A percentile compares a stretch with the other conserved stretches of the same genome.
Evolutionary conservation across 2,888 invertebrate genomes (phyloP).

Genomic region (Drosophila eohydei): DNA sequence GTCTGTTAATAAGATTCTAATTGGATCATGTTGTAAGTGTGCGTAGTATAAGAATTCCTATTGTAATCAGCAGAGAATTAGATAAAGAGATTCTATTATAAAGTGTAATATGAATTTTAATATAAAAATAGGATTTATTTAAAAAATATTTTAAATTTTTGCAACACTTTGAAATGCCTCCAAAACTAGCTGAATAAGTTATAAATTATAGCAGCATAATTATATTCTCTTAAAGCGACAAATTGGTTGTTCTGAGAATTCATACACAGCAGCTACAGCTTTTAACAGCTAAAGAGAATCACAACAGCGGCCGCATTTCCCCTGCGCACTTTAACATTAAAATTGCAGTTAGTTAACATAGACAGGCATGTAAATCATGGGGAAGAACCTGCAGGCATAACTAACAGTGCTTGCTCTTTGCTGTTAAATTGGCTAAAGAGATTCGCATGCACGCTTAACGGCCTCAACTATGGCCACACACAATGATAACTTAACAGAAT

Average conservation of each 20-base stretch:
- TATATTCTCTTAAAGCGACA: background rate
- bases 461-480: background rate
- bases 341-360: background rate
- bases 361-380: background rate
- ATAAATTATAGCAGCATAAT: background rate
- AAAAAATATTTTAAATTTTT: too few relatives aligned
- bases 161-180: too few relatives aligned
- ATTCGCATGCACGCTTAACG: background rate
- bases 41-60: too few relatives aligned
- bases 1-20: too few relatives aligned
- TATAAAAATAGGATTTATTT: too few relatives aligned
- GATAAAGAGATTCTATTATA: too few relatives aligned
- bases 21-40: too few relatives aligned
- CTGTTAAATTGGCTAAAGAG: conserved; percentile 7
- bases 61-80: too few relatives aligned
- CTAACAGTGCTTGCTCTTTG: conserved; percentile 25
- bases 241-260: background rate
- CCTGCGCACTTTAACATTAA: conserved; percentile 9
- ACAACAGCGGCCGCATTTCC: conserved; percentile 9
- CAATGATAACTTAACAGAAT: background rate
- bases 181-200: background rate
- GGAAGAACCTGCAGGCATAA: background rate
- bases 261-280: background rate
- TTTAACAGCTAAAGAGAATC: conserved; percentile 43
- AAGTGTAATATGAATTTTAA: too few relatives aligned